Base-by-base conservation (phyloP, 2,888 invertebrate genomes). In the Marasmarcha lunaedactyla region DNA sequence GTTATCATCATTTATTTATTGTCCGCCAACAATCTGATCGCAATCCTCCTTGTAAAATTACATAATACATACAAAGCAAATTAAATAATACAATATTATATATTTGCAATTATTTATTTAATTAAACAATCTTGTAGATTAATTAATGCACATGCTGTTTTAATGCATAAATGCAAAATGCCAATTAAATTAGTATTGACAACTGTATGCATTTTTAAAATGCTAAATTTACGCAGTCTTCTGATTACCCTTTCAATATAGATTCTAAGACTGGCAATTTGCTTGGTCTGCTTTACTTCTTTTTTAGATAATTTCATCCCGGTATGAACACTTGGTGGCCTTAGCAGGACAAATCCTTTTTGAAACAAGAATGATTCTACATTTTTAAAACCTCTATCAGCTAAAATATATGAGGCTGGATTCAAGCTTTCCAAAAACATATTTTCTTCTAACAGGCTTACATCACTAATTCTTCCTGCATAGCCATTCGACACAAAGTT, bases 341-440 rank as follows among this genome's bases (percentile, higher is more conserved):
- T 42, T 30, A 38, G 27, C 12, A 44, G 20, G 10, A 36, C 33
- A 6, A 44, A 36, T 2, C 41, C 38, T 34, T 37, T 42, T 38
- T 26, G 13, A 36, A 1, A 9, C 10, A 42, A 14, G 11, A 35
- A 15, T 14, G 30, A 33, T 13, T 42, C 42, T 9, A 42, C 9
- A 14, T 45, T 37, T 20, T 45, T 45, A 12, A 45, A 45, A 1
- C 45, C 45, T 38, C 45, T 37, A 14, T 40, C 42, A 25, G 40
- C 42, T 35, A 42, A 12, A 1, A 45, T 38, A 14, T 2, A 9
- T 15, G 36, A 34, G 2, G 27, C 38, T 1, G 27, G 41, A 1
- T 37, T 14, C 14, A 47, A 35, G n/a, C 14, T 9, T 30, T 38
- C 37, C 39, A 46, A 33, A 42, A 42, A 13, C 6, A 6, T 14